Evolutionary conservation across 2,797 vertebrate species (phyloP).

Genomic region (Furcifer pardalis): DNA sequence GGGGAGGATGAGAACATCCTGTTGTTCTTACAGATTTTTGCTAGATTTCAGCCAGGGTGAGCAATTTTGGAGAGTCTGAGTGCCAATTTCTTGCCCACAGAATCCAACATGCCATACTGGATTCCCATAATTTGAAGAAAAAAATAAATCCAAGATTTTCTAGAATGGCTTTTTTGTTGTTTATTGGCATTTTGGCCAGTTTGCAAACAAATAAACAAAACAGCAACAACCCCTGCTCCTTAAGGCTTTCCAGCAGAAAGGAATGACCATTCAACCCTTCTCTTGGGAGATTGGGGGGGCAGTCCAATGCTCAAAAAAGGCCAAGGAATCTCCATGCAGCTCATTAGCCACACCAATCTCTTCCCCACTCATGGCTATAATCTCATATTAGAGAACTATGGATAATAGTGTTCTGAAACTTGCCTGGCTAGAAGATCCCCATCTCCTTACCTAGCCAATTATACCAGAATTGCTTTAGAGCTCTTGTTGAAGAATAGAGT

Average conservation of each 20-base stretch:
- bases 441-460: not conserved
- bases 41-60: not conserved
- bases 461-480: not conserved
- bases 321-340: not conserved
- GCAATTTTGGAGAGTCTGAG: no score
- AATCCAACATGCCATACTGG: no score
- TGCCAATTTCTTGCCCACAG: no score
- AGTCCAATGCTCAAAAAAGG: not conserved
- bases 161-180: no score
- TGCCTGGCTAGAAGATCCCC: not conserved
- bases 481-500: not conserved
- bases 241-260: no score
- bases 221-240: no score
- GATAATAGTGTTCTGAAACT: not conserved
- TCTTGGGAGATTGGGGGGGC: no score
- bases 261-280: no score
- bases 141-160: no score
- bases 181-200: not conserved
- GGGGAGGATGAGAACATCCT: not conserved
- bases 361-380: not conserved
- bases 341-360: not conserved
- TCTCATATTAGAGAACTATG: no score
- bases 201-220: not conserved
- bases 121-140: no score
- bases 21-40: not conserved